phyloP scores from a whole-genome alignment of 1,140 invertebrate species.

The Pseudomyrmex cubaensis region DNA sequence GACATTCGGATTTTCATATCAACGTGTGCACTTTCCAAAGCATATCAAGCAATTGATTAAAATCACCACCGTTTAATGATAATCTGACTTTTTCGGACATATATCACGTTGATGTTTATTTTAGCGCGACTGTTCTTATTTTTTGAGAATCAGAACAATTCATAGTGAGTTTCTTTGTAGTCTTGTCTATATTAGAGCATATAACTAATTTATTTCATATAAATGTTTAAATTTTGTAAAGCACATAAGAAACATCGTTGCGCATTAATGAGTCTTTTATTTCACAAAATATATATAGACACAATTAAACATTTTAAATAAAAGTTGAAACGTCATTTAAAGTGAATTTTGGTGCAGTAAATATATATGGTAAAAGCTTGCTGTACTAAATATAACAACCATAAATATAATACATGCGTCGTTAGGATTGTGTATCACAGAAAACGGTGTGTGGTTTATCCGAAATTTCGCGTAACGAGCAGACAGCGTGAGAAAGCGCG shows the following conservation, averaged over 20 bases:
- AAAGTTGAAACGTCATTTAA: slow-evolving; percentile 24
- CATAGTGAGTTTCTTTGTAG: not conserved
- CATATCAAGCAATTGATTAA: not conserved
- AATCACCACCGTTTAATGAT: slow-evolving; percentile 13
- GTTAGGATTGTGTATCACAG: slow-evolving; percentile 17
- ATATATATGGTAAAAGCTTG: too few relatives aligned
- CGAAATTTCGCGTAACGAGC: slow-evolving; percentile 40
- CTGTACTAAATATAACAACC: not conserved
- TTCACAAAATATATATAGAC: not conserved
- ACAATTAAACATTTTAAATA: slow-evolving; percentile 10
- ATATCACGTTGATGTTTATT: not conserved
- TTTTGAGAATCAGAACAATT: not conserved
- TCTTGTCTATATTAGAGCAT: not conserved
- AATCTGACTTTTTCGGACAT: slow-evolving; percentile 12
- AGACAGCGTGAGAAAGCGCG: not conserved
- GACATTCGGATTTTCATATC: slow-evolving; percentile 45
- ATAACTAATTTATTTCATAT: not conserved
- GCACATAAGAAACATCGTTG: not conserved
- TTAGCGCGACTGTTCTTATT: not conserved
- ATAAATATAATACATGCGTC: slow-evolving; percentile 41
- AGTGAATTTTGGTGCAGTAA: too few relatives aligned
- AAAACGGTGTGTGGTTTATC: slow-evolving; percentile 18
- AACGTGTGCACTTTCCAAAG: slow-evolving; percentile 3
- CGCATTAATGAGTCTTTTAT: too few relatives aligned
- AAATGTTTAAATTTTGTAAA: not conserved